Evolutionary conservation across 2,113 vertebrate species (phyloP).

Genomic region (Lucifuga dentata): DNA sequence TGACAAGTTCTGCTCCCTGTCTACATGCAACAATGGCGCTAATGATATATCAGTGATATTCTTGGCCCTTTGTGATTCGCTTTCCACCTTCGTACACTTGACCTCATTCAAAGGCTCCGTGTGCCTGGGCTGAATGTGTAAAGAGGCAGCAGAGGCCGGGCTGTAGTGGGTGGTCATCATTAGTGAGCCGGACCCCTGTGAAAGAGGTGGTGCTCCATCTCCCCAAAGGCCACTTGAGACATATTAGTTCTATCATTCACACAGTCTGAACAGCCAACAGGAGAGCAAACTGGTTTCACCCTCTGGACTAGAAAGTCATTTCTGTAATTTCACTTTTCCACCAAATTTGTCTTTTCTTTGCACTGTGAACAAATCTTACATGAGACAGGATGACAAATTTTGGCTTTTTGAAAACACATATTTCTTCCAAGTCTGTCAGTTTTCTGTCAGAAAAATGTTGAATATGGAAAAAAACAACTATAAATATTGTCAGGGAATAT

Average conservation of each 20-base stretch:
- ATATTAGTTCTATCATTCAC: conserved; percentile 82
- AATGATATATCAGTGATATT: conserved; percentile 62
- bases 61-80: conserved; percentile 59
- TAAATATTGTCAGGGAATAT: no score
- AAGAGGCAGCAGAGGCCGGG: conserved; percentile 62
- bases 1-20: conserved; percentile 39
- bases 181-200: conserved; percentile 76
- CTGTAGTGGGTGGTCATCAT: conserved; percentile 86
- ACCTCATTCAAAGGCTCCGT: conserved; percentile 72
- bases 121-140: conserved; percentile 70
- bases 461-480: no score
- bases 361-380: no score
- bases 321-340: no score
- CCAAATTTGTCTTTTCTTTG: no score
- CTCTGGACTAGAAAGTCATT: neutral
- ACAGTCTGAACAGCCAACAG: conserved; percentile 67
- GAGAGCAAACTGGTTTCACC: conserved; percentile 10
- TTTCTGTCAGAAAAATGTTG: no score
- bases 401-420: no score
- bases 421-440: no score
- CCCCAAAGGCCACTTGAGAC: conserved; percentile 83
- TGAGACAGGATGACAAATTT: no score
- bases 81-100: conserved; percentile 72
- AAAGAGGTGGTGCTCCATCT: conserved; percentile 78
- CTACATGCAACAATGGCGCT: conserved; percentile 35